A percentile compares a stretch with the other conserved stretches of the same genome.
phyloP scores from a whole-genome alignment of 2,797 vertebrate species.

The Argyrosomus regius region DNA sequence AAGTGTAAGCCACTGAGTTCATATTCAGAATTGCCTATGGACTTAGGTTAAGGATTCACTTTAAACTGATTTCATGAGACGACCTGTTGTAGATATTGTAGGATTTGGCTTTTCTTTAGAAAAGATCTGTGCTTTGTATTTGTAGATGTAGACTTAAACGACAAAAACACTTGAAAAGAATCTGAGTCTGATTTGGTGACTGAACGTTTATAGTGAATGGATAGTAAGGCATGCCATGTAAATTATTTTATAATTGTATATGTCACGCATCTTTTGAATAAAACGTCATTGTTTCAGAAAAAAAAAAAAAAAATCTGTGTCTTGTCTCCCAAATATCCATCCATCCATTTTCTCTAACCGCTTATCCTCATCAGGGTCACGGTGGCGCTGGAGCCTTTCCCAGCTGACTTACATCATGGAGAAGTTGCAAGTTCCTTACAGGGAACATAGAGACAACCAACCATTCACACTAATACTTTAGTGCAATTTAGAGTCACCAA shows the following conservation, averaged over 20 bases:
- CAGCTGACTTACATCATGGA: no score
- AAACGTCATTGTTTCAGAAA: constrained; percentile 85
- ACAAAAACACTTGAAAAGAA: constrained; percentile 78
- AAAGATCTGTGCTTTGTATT: constrained; percentile 84
- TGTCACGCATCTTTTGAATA: constrained; percentile 89
- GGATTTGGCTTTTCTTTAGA: constrained; percentile 82
- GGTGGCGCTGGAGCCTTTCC: no score
- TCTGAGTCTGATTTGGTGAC: constrained; percentile 82
- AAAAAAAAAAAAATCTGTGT: constrained; percentile 38
- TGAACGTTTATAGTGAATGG: constrained; percentile 86
- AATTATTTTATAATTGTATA: constrained; percentile 88
- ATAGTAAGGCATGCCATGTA: constrained; percentile 87
- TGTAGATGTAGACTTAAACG: constrained; percentile 81
- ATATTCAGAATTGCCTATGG: constrained; percentile 68
- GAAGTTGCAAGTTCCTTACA: no score
- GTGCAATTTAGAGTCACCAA: no score
- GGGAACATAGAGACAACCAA: no score
- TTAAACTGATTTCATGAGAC: constrained; percentile 70
- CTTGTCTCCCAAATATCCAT: constrained; percentile 30
- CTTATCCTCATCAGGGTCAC: no score
- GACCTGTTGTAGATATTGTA: constrained; percentile 83
- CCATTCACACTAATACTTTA: no score
- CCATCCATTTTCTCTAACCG: no score
- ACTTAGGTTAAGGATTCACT: constrained; percentile 72
- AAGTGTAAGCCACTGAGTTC: constrained; percentile 73